Base-by-base conservation (phyloP, 2,888 invertebrate genomes). In the Germaria angustata region DNA sequence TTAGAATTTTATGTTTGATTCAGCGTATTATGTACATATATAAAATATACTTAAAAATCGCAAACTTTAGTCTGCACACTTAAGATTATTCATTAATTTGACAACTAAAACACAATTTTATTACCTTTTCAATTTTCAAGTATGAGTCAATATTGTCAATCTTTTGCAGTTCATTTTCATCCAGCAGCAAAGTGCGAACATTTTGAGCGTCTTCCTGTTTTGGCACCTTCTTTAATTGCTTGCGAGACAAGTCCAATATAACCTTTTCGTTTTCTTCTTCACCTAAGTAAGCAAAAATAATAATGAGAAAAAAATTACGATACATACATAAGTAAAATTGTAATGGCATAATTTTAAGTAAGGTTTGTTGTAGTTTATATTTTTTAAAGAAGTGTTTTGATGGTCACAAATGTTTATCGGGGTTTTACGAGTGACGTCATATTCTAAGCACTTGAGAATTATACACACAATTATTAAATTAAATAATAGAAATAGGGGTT, bases 111-210 rank as follows among this genome's bases (percentile, higher is more conserved):
- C 6, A 5, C 3, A 28, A 28, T 28, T 28, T 28, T 28, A 28
- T 28, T 92, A 96, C 96, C 92, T 94, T 95, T 91, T 95, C 95
- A 68, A 97, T 93, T 88, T 95, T 94, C 76, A 93, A 93, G 90
- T 95, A 97, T 32, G 95, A 94, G 87, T 97, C 97, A 85, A 97
- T 94, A 91, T 96, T 96, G 90, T 97, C 97, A 87, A 97, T 93
- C 86, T 96, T 94, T 88, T 96, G 96, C 82, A 98, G 92, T 89
- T 96, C 96, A 92, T 98, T 98, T 88, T 96, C 95, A 89, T 97
- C 96, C 66, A 96, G 92, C 86, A 96, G 94, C 86, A 97, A 92
- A 86, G 93, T 94, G 81, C 94, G 94, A 87, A 95, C 93, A 84
- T 92, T 92, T 88, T 94, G 93, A 32, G 94, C 93, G 90, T 95